phyloP scores from a whole-genome alignment of 2,888 invertebrate genomes.

The Hyles lineata region DNA sequence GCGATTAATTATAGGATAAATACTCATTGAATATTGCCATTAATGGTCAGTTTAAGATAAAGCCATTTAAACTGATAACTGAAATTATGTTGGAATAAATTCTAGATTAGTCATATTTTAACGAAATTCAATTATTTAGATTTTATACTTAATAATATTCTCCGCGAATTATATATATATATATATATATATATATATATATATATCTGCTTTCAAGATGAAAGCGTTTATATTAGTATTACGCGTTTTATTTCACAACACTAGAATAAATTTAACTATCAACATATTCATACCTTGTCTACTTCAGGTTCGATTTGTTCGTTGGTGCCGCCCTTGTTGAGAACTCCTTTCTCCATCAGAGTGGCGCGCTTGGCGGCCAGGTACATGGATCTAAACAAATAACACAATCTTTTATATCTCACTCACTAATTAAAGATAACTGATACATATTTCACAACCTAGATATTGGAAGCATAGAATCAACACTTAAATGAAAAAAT shows the following conservation, averaged over 20 bases:
- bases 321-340: constrained; percentile 83
- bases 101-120: too few species aligned
- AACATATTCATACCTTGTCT: constrained; percentile 87
- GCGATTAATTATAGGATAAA: constrained; percentile 27
- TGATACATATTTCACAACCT: background rate
- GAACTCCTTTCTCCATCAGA: constrained; percentile 89
- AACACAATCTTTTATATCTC: background rate
- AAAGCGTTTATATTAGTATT: too few species aligned
- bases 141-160: too few species aligned
- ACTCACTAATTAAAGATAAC: background rate
- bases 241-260: too few species aligned
- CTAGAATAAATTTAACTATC: too few species aligned
- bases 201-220: too few species aligned
- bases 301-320: constrained; percentile 93
- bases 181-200: too few species aligned
- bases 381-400: constrained; percentile 89
- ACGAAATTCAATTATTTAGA: too few species aligned
- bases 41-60: background rate
- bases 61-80: background rate
- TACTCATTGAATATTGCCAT: background rate
- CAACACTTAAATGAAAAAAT: too few species aligned
- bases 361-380: constrained; percentile 96
- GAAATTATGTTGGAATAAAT: too few species aligned
- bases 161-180: too few species aligned
- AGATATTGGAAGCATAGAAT: background rate